Base-by-base conservation (phyloP, 2,797 vertebrate genomes). In the Rhynchonycteris naso region DNA sequence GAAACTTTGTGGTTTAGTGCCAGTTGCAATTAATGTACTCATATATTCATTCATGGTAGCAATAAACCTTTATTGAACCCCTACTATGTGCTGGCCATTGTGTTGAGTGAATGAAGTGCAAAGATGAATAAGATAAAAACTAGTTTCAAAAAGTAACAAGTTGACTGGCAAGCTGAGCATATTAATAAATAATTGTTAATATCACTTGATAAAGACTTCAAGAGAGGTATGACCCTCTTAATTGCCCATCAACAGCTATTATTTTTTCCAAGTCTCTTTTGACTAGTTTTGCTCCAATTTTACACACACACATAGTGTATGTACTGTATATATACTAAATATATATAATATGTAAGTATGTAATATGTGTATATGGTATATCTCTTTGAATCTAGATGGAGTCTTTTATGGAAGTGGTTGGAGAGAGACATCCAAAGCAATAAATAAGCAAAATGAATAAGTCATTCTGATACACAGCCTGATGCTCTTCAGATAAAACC, bases 381-480 rank as follows among this genome's bases (percentile, higher is more conserved):
- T 87, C 43, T 28, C 22, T 82, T 88, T 90, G 30, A 90, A 30
- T 93, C 13, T 82, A 43, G 28, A 38, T 61, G 14, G 19, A 43
- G 16, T 84, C 35, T 95, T 63, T 86, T 71, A 76, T 58, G 56
- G 43, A 95, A 71, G 24, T 79, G 61, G 38, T 54, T 75, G 15
- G 54, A 91, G 47, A 84, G 7, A 88, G 18, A 18, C 14, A 80
- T 86, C 16, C 7, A 88, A 95, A 89, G 26, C 30, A 71, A 92
- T 79, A 94, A 90, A 92, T 65, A 93, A 97, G 30, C 54, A 47
- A 91, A 96, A 79, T 93, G 75, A 82, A 14, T 75, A 86, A 80
- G 56, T 43, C 26, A 92, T 87, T 96, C 52, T 78, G 30, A 38
- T 82, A 26, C 19, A 66, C 16, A 72, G 63, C 7, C 52, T 94